phyloP scores from a whole-genome alignment of 2,888 invertebrate species.

The Eupithecia exiguata region DNA sequence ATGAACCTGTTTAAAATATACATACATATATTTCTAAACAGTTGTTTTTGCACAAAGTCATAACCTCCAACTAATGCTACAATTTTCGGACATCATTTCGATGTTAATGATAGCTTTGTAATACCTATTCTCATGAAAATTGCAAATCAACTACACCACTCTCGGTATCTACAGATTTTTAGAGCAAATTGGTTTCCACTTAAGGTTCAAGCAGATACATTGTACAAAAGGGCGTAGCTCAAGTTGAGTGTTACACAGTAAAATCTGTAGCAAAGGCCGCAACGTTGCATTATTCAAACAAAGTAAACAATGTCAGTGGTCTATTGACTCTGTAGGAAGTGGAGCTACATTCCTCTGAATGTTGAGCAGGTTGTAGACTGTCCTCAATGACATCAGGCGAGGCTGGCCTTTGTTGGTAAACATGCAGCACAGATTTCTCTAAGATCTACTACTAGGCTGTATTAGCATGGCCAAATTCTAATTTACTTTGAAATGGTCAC shows the following conservation, averaged over 20 bases:
- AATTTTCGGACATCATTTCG: background rate
- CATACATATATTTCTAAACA: background rate
- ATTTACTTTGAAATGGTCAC: background rate
- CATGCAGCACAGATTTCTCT: background rate
- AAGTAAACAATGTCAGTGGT: conserved; percentile 12
- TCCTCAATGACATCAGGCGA: conserved; percentile 23
- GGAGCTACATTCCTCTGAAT: conserved; percentile 25
- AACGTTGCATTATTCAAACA: conserved; percentile 16
- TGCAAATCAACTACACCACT: background rate
- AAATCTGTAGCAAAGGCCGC: background rate
- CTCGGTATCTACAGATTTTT: too few species aligned
- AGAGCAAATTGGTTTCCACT: background rate
- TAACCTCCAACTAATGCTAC: background rate
- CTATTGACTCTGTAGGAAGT: conserved; percentile 24
- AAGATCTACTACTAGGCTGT: background rate
- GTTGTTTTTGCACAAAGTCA: background rate
- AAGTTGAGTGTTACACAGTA: background rate
- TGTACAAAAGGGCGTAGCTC: background rate
- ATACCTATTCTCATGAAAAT: background rate
- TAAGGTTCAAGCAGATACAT: background rate
- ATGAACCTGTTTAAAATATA: background rate
- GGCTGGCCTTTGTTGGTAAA: conserved; percentile 15
- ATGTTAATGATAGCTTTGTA: too few species aligned
- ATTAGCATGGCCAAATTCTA: background rate
- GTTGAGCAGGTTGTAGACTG: conserved; percentile 20